A percentile compares a stretch with the other conserved stretches of the same genome.
Evolutionary conservation across 1,140 invertebrate genomes (phyloP).

Genomic region (Piezodorus guildinii): DNA sequence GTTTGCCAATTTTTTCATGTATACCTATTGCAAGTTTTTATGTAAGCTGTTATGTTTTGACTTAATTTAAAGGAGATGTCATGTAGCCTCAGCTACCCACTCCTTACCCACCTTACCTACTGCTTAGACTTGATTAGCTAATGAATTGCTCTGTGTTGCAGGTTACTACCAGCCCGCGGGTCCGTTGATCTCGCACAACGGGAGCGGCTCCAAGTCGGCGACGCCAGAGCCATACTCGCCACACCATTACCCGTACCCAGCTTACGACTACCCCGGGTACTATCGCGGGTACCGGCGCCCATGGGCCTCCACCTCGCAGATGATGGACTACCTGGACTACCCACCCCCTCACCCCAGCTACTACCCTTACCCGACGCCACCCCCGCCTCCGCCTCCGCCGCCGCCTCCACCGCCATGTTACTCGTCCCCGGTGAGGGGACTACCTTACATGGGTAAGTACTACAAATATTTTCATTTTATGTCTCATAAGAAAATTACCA

Average conservation of each 20-base stretch:
- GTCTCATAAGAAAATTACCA: no score
- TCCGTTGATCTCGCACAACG: conserved; percentile 58
- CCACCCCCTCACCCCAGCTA: conserved; percentile 29
- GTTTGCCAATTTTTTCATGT: no score
- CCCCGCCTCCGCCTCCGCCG: not conserved
- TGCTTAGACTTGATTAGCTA: no score
- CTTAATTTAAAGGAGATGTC: no score
- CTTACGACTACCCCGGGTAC: conserved; percentile 30
- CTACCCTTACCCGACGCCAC: conserved; percentile 34
- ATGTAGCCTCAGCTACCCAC: no score
- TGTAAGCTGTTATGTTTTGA: no score
- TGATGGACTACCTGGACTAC: conserved; percentile 33
- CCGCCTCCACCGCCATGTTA: conserved; percentile 38
- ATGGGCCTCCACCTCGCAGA: conserved; percentile 26
- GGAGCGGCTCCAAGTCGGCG: conserved; percentile 27
- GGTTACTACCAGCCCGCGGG: conserved; percentile 81
- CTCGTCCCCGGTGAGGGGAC: conserved; percentile 47
- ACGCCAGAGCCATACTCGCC: conserved; percentile 40
- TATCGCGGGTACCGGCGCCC: conserved; percentile 29
- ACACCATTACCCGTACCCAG: conserved; percentile 32
- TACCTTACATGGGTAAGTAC: conserved; percentile 35
- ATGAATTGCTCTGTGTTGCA: conserved; percentile 36
- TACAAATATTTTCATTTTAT: not conserved
- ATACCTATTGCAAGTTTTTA: no score
- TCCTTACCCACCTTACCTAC: no score